A percentile compares a stretch with the other conserved stretches of the same genome.
These are phyloP conservation scores for Parotia lawesii DNA, from an alignment of 2,113 vertebrate species.

Conservation along the genomic window DNA sequence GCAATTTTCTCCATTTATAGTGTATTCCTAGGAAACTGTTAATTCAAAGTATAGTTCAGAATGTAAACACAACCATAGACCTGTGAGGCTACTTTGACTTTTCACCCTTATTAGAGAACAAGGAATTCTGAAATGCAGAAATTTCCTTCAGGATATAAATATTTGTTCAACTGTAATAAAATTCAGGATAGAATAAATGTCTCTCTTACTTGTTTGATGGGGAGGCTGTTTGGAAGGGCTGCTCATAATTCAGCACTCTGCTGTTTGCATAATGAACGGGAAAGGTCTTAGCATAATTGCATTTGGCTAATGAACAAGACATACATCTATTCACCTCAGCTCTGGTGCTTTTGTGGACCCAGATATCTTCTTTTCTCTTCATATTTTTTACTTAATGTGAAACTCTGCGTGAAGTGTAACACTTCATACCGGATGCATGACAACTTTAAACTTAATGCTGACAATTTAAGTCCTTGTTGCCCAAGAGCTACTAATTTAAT, in stretches of 20 bases:
- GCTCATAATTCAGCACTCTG: background rate
- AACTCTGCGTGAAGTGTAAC: background rate
- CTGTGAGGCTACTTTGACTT: background rate
- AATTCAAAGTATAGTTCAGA: background rate
- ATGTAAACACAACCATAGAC: background rate
- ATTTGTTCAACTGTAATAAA: background rate
- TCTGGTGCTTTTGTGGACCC: background rate
- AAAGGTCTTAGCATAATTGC: background rate
- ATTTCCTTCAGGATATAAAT: background rate
- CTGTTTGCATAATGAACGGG: background rate
- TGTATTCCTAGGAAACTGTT: background rate
- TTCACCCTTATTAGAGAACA: background rate
- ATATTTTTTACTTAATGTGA: background rate
- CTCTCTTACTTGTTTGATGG: rapidly evolving
- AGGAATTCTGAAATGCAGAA: background rate
- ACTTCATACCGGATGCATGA: background rate
- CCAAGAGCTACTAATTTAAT: constrained; percentile 44
- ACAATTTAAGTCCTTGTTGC: constrained; percentile 13
- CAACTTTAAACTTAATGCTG: background rate
- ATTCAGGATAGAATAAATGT: background rate
- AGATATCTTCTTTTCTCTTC: background rate
- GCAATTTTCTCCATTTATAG: background rate
- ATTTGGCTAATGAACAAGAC: background rate
- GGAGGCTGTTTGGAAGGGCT: background rate
- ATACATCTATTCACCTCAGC: background rate